Percentiles rank a stretch among this genome's conserved stretches.
Conservation (phyloP, 1,140 invertebrate species). For the silkworm (Bombyx mori) region DNA sequence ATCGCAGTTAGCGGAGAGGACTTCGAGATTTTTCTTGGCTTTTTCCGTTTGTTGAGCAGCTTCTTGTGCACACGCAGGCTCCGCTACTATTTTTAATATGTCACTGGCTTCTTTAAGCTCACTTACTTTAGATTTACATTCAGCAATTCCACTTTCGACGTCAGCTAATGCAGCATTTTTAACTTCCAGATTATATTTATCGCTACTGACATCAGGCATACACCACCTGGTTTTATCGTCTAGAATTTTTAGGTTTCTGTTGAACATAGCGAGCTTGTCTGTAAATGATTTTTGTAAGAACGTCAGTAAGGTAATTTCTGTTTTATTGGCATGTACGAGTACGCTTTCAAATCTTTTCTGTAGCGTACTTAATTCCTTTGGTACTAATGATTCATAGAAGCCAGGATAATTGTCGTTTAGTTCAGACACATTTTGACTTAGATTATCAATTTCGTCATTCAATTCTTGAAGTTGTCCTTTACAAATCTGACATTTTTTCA, state of each 20-base stretch:
- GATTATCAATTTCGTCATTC: constrained; percentile 77
- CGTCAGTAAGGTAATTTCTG: constrained; percentile 82
- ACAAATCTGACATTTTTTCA: constrained; percentile 81
- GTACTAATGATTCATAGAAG: constrained; percentile 80
- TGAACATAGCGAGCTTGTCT: constrained; percentile 86
- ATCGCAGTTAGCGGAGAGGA: constrained; percentile 76
- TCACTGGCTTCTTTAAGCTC: constrained; percentile 79
- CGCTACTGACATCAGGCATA: constrained; percentile 86
- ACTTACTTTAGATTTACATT: constrained; percentile 76
- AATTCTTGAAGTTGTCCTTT: constrained; percentile 78
- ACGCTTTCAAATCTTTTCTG: constrained; percentile 85
- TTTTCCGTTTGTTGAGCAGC: constrained; percentile 76
- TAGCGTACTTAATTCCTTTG: constrained; percentile 84
- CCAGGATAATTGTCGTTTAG: constrained; percentile 84
- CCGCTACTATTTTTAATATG: constrained; percentile 78
- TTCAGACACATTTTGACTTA: constrained; percentile 79
- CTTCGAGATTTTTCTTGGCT: constrained; percentile 77
- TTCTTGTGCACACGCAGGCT: constrained; percentile 75
- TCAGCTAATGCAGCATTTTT: constrained; percentile 88
- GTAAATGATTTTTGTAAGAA: constrained; percentile 91
- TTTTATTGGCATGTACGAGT: constrained; percentile 82
- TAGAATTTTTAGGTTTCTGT: constrained; percentile 82
- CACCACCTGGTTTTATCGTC: constrained; percentile 96
- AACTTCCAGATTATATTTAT: constrained; percentile 93
- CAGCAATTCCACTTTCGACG: constrained; percentile 79